Evolutionary conservation across 2,113 vertebrate species (phyloP).

Genomic region (Passer domesticus): DNA sequence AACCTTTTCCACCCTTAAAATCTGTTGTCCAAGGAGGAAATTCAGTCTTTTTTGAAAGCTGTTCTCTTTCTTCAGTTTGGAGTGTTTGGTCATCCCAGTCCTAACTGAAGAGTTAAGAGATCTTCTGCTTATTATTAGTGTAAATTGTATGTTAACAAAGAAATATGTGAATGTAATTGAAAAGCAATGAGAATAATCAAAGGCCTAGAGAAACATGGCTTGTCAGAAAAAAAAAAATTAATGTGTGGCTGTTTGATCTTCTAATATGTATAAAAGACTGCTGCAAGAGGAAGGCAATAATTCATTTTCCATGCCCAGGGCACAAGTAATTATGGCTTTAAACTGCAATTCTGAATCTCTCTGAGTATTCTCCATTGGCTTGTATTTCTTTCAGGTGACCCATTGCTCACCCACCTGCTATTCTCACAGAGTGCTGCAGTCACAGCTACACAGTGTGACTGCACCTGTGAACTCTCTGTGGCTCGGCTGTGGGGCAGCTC

Average conservation of each 20-base stretch:
- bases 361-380: neutral
- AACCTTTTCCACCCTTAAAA: neutral
- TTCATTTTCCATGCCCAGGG: neutral
- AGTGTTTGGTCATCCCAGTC: neutral
- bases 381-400: slow-evolving; percentile 12
- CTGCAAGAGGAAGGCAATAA: neutral
- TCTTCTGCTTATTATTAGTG: neutral
- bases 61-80: neutral
- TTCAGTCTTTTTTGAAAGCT: neutral
- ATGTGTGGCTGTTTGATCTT: neutral
- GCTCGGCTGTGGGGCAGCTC: neutral
- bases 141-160: neutral
- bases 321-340: slow-evolving; percentile 22
- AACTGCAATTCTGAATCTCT: neutral
- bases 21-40: neutral
- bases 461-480: neutral
- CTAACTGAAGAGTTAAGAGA: neutral
- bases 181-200: neutral
- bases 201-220: neutral
- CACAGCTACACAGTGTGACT: neutral
- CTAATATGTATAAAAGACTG: neutral
- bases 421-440: neutral
- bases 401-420: neutral
- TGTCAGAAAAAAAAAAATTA: neutral
- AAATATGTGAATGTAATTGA: neutral